phyloP scores from a whole-genome alignment of 2,113 vertebrate species.

The Mastomys coucha region DNA sequence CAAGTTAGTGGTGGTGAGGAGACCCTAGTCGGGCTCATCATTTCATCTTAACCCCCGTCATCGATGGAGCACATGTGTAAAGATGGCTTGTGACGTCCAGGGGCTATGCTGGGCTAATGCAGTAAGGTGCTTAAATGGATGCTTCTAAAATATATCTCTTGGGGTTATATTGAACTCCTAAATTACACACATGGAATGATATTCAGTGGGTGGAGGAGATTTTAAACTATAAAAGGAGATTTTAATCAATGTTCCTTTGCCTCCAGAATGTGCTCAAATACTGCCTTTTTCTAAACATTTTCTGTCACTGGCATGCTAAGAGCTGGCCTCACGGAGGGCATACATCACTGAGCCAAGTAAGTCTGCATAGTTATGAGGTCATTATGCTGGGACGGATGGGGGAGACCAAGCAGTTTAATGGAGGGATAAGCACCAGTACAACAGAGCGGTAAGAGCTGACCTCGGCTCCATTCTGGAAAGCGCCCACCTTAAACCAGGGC shows the following conservation, averaged over 20 bases:
- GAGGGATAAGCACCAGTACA: neutral
- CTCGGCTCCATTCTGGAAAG: neutral
- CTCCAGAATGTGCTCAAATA: neutral
- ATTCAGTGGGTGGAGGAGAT: neutral
- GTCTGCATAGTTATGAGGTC: neutral
- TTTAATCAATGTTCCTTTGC: neutral
- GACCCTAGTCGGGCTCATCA: neutral
- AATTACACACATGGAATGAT: neutral
- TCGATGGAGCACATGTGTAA: neutral
- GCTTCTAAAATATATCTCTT: neutral
- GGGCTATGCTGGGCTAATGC: accelerated
- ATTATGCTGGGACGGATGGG: neutral
- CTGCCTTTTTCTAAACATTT: neutral
- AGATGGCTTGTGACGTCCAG: neutral
- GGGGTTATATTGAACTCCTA: neutral
- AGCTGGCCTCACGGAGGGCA: neutral
- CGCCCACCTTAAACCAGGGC: accelerated
- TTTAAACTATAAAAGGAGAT: neutral
- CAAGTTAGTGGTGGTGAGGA: neutral
- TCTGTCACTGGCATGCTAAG: neutral
- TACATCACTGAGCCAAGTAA: neutral
- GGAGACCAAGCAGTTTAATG: too few relatives aligned
- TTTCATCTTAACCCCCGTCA: neutral
- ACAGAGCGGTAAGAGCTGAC: neutral
- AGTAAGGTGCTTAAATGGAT: neutral